phyloP scores from a whole-genome alignment of 2,888 invertebrate species.

The Pelosia muscerda region DNA sequence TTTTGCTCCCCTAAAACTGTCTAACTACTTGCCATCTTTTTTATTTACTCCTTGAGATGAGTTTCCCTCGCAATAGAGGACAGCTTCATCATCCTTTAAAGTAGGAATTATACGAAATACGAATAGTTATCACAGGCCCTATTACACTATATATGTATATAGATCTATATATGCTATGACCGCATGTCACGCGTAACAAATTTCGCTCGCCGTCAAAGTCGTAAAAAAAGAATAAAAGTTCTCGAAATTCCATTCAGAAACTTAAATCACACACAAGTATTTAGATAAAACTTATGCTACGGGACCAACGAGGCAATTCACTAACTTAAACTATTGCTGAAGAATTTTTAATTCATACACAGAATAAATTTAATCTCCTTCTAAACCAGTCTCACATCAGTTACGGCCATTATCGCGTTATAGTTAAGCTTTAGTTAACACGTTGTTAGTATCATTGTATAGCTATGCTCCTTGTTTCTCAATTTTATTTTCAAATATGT shows the following conservation, averaged over 20 bases:
- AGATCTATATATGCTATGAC: too few species aligned
- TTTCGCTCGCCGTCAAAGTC: too few species aligned
- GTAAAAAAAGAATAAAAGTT: not conserved
- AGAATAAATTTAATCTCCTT: constrained; percentile 3
- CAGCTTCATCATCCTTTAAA: not conserved
- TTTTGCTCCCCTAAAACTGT: constrained; percentile 18
- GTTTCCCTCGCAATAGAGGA: not conserved
- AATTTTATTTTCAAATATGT: not conserved
- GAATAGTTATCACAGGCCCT: not conserved
- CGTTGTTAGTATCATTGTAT: constrained; percentile 24
- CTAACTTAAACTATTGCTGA: not conserved
- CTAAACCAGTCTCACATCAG: constrained; percentile 35
- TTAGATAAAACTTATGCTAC: not conserved
- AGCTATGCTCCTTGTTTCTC: constrained; percentile 29
- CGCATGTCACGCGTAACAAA: too few species aligned
- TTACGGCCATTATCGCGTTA: constrained; percentile 43
- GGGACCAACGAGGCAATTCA: not conserved
- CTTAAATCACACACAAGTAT: not conserved
- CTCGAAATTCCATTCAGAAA: not conserved
- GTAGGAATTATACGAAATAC: not conserved
- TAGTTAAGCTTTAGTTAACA: constrained; percentile 18
- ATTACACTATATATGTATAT: not conserved
- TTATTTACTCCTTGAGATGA: not conserved
- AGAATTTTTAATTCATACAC: not conserved
- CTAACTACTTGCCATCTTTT: not conserved